Base-by-base conservation (phyloP, 2,888 invertebrate species). In the Agrotis clavis region DNA sequence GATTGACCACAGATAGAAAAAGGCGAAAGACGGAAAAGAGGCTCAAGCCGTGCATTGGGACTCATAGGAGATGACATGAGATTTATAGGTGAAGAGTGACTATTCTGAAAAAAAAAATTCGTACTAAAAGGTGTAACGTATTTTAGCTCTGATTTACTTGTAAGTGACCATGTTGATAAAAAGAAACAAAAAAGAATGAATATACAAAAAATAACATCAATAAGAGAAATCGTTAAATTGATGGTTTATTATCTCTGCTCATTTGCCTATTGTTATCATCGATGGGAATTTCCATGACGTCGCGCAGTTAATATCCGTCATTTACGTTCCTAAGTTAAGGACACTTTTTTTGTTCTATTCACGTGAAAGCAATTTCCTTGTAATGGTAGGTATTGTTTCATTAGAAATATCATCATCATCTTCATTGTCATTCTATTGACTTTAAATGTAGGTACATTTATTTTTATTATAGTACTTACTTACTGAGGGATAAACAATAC, bases 201-300 rank as follows among this genome's bases (percentile, higher is more conserved):
- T 14, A 19, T 19, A 48, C 2, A 35, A 56, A 54, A 45, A 16
- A 25, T n/a, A 25, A n/a, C 47, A 21, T 57, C 11, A 25, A 62
- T 67, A 25, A 79, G 70, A 73, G 85, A 84, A 85, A 84, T 66
- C 71, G 19, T 51, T 72, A 53, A 71, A 77, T 67, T 73, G 18
- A 68, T 76, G 71, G 73, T 54, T 48, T 50, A 67, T 67, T 71
- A 70, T 65, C 59, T 68, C 5, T 14, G 54, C 72, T 72, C 59
- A 84, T 82, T 84, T 84, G 66, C 79, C 71, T 84, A 82, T 82
- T 82, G 82, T 82, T 60, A 66, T 51, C 56, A 67, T 70, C 48
- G 75, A 73, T 82, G 74, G 50, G 66, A 80, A 70, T 51, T 68
- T 63, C 62, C 57, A 74, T 78, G 75, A 57, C 60, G 56, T 72